Conservation (phyloP, 2,797 vertebrate genomes). For the Spea hammondii region DNA sequence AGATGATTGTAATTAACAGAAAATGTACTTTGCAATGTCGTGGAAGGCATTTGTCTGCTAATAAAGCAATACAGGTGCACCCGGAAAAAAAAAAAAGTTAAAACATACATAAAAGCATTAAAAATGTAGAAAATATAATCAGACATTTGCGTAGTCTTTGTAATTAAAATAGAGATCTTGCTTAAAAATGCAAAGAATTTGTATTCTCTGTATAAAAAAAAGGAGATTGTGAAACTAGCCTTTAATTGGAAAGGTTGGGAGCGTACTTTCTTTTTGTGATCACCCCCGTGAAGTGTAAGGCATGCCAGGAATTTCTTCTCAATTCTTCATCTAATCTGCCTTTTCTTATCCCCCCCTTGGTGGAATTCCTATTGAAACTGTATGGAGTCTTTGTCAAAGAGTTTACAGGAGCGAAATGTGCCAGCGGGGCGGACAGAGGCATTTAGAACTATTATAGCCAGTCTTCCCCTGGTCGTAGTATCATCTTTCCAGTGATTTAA, state of each 20-base stretch:
- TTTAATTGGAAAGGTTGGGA: conserved; percentile 6
- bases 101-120: too few species aligned
- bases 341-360: conserved; percentile 58
- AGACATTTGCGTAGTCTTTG: too few species aligned
- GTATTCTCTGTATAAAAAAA: too few species aligned
- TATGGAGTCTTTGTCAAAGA: conserved; percentile 35
- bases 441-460: not conserved
- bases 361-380: conserved; percentile 30
- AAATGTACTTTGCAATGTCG: too few species aligned
- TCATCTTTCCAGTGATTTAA: not conserved
- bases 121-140: too few species aligned
- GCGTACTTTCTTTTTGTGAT: conserved; percentile 25
- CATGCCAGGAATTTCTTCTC: conserved; percentile 64
- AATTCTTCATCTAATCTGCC: conserved; percentile 63
- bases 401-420: not conserved
- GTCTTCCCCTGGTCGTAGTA: not conserved
- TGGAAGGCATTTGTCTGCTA: too few species aligned
- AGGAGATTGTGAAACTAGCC: too few species aligned
- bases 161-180: too few species aligned
- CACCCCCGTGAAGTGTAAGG: conserved; percentile 53
- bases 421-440: not conserved
- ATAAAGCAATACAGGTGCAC: too few species aligned
- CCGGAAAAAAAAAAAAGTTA: too few species aligned
- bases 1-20: too few species aligned
- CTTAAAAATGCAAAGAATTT: too few species aligned